Evolutionary conservation across 2,888 invertebrate genomes (phyloP), one percentile per base, ranked within the genome.

Genomic region (Cheilosia urbana): DNA sequence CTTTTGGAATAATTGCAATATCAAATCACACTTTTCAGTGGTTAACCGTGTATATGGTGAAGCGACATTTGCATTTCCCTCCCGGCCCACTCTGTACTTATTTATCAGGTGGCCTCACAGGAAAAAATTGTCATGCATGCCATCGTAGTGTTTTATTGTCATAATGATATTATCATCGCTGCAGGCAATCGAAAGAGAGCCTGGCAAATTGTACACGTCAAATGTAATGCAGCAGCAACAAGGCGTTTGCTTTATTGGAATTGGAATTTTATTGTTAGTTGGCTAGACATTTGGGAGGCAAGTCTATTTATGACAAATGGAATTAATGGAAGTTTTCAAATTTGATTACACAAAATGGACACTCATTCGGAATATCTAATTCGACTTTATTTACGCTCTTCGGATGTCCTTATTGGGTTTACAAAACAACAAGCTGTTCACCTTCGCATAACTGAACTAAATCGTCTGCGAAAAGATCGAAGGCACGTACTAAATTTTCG

Each of bases 1-100:
- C 58, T 63, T 81, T 71, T 58, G 34, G 69, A 71, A 71, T 71
- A 81, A 81, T 81, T 65, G 69, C 75, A 69, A 76, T 81, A 69
- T 81, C 57, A 63, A 63, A 76, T 76, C 81, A 81, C 57, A 76
- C 57, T 65, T 69, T 65, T 21, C 65, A 63, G 17, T 47, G 47
- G 55, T 24, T 40, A 19, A 42, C 11, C 51, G 75, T 62, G 60
- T 6, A 6, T 27, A 27, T 30, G 37, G 63, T 13, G 63, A 65
- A 81, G 63, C 40, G 63, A 15, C 58, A 76, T 81, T 81, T 76
- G 76, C 76, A 81, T 81, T 76, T 69, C 58, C 24, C 27, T 69
- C n/a, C n/a, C 42, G 13, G 42, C 75, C 81, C 69, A 58, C 75
- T 19, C 65, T 49, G 2, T 11, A 2, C 15, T 11, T 58, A 11